These are phyloP conservation scores for Chunga burmeisteri DNA, from an alignment of 2,113 vertebrate species.

Conservation along the genomic window DNA sequence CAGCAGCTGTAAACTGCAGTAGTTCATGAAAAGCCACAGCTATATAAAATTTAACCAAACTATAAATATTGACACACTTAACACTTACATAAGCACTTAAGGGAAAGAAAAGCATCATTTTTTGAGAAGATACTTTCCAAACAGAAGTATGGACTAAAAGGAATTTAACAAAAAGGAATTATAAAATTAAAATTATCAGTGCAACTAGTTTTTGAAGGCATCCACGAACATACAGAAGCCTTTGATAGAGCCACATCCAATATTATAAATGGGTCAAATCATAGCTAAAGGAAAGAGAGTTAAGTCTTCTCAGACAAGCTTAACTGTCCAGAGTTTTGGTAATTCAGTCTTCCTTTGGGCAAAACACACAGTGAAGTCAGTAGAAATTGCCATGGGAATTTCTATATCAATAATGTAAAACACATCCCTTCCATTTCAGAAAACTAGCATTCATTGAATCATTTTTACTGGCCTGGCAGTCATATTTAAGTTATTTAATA, in stretches of 20 bases:
- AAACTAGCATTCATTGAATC: not conserved
- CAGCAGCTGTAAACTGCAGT: not conserved
- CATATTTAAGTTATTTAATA: not conserved
- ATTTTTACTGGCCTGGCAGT: not conserved
- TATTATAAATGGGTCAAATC: not conserved
- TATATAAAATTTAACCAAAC: not conserved
- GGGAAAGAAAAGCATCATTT: not conserved
- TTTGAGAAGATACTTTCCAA: not conserved
- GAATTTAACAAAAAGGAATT: not conserved
- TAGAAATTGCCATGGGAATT: not conserved
- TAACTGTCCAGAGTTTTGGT: not conserved
- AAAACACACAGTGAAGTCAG: not conserved
- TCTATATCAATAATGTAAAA: not conserved
- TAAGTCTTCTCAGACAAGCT: not conserved
- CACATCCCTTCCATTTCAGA: not conserved
- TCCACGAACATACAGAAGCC: not conserved
- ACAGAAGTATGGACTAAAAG: not conserved
- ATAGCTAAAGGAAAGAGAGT: not conserved
- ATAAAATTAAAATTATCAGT: not conserved
- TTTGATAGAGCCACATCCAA: not conserved
- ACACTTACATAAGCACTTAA: not conserved
- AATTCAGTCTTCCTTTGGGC: not conserved
- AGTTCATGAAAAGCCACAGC: not conserved
- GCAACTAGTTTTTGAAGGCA: not conserved
- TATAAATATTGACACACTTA: not conserved